Evolutionary conservation across 2,888 invertebrate genomes (phyloP).

Genomic region (Eurytoma californica): DNA sequence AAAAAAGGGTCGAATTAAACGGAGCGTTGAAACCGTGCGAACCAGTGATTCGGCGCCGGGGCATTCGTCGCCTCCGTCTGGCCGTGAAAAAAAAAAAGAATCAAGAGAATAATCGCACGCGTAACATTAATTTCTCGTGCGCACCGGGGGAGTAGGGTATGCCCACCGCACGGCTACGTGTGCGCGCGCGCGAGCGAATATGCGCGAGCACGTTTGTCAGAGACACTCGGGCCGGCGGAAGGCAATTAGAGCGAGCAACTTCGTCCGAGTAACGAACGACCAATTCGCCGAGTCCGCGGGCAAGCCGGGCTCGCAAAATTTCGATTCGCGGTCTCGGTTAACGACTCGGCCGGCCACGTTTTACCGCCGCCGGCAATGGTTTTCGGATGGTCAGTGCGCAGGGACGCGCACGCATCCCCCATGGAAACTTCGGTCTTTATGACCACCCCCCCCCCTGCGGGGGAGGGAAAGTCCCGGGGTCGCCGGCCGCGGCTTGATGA

Average conservation of each 20-base stretch:
- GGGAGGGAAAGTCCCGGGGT: too few relatives aligned
- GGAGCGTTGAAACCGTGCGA: too few relatives aligned
- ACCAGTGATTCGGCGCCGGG: too few relatives aligned
- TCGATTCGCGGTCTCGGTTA: conserved; percentile 46
- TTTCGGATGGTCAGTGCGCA: conserved; percentile 45
- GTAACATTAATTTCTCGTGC: conserved; percentile 36
- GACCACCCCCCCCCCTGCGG: neutral
- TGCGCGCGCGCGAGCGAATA: neutral
- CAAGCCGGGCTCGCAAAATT: conserved; percentile 46
- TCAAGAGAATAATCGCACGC: conserved; percentile 15
- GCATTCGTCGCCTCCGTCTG: neutral
- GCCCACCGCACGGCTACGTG: neutral
- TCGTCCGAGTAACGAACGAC: conserved; percentile 53
- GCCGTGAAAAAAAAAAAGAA: neutral
- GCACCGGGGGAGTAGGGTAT: neutral
- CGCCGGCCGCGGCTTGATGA: too few relatives aligned
- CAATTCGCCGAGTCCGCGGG: conserved; percentile 31
- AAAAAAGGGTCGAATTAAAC: neutral
- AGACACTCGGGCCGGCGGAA: conserved; percentile 51
- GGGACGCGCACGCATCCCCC: neutral
- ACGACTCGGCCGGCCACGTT: conserved; percentile 50
- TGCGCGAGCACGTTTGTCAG: neutral
- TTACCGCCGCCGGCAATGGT: conserved; percentile 51
- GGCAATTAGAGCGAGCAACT: conserved; percentile 65
- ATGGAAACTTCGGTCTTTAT: conserved; percentile 6